Base-by-base conservation (phyloP, 2,888 invertebrate species). In the Stegana nigrithorax region DNA sequence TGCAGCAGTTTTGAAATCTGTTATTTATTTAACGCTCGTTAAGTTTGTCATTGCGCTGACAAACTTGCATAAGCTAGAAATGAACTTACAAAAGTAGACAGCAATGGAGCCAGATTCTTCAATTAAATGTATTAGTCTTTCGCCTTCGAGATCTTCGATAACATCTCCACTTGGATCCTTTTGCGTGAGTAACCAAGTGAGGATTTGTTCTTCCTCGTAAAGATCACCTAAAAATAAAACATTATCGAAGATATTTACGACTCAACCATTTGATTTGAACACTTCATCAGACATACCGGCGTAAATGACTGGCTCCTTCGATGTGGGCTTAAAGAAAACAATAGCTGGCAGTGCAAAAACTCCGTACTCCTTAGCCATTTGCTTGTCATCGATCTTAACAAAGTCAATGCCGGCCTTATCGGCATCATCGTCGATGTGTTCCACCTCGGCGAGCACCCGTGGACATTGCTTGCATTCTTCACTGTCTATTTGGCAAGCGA, bases 381-480 rank as follows among this genome's bases (percentile, higher is more conserved):
- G 90, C 72, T 92, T 91, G 80, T 96, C 95, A 73, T 96, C 94
- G 73, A 96, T 93, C 85, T 96, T 95, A 2, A 96, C 94, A 75
- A 96, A 96, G 81, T 96, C 95, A 67, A 96, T 96, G 5, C 95
- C 95, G 3, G 93, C 93, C 17, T 91, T 89, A 81, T 96, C 95
- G 0, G 95, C 96, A 72, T 96, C 96, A 80, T 96, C 96, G 78
- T 96, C 96, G 73, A 96, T 96, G 84, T 95, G 95, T 81, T 96
- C 96, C 70, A 96, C 92, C 85, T 95, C 95, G 36, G 90, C 89
- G 72, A 96, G 88, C 25, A 96, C 96, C 82, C 92, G 90, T 72
- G 93, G 93, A 83, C 96, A 96, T 86, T 96, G 96, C 86, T 95
- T 96, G 88, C 96, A 96, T 87, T 96, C 95, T 88, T 93, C 93